phyloP scores from a whole-genome alignment of 2,113 vertebrate species.

The Rhinogobius similis region DNA sequence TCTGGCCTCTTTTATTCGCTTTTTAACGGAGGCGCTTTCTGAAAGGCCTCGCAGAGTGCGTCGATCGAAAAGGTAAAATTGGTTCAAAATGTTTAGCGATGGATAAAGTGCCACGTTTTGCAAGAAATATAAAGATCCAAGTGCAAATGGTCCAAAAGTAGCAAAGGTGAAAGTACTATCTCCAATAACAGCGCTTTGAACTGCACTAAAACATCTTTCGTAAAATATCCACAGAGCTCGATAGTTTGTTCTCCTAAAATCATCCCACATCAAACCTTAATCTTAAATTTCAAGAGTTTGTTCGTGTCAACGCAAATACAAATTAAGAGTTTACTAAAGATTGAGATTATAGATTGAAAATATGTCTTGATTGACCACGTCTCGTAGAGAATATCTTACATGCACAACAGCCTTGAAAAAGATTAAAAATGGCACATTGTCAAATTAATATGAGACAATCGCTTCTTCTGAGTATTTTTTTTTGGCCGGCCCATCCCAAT shows the following conservation, averaged over 20 bases:
- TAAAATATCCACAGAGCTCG: no score
- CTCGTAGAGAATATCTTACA: not conserved
- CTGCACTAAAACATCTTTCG: not conserved
- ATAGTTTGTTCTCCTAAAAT: no score
- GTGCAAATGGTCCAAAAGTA: not conserved
- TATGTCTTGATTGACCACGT: not conserved
- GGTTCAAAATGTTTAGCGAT: not conserved
- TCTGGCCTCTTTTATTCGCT: conserved; percentile 20
- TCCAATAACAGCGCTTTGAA: not conserved
- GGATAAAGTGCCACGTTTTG: conserved; percentile 25
- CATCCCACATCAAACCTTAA: no score
- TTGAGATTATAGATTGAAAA: no score
- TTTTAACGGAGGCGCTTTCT: not conserved
- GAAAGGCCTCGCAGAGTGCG: conserved; percentile 9
- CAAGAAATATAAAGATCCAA: not conserved
- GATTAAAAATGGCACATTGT: no score
- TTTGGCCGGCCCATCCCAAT: not conserved
- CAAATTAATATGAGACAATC: not conserved
- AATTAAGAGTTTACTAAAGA: no score
- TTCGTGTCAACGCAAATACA: no score
- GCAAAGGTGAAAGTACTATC: not conserved
- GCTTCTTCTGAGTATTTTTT: not conserved
- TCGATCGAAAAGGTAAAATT: conserved; percentile 3
- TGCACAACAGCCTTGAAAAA: not conserved
- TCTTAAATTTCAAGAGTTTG: no score